These are phyloP conservation scores for Halocynthia roretzi DNA, from an alignment of 23 tunicate genomes.

Conservation along the genomic window DNA sequence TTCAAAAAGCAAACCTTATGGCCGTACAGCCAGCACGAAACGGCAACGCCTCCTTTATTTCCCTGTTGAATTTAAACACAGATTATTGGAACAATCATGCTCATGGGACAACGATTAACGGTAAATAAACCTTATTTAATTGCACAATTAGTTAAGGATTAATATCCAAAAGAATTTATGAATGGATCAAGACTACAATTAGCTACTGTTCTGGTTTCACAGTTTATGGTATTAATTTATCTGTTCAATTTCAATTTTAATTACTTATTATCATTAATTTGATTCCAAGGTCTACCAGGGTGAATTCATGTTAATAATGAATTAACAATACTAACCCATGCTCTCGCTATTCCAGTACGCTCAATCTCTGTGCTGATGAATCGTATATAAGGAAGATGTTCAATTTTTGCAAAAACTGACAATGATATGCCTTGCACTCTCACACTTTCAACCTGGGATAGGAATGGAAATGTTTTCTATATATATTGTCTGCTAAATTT, in stretches of 20 bases:
- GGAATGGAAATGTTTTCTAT: background rate
- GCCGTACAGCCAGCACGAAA: constrained; percentile 48
- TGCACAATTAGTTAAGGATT: too few relatives aligned
- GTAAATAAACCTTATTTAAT: too few relatives aligned
- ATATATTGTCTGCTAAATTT: background rate
- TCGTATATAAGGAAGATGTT: constrained; percentile 68
- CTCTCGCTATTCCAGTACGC: constrained; percentile 82
- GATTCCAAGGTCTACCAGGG: too few relatives aligned
- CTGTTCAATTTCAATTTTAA: too few relatives aligned
- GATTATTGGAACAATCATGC: background rate
- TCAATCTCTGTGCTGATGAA: constrained; percentile 60
- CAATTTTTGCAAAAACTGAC: constrained; percentile 45
- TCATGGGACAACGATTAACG: too few relatives aligned
- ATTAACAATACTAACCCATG: constrained; percentile 49
- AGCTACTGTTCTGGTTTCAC: too few relatives aligned
- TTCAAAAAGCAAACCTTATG: constrained; percentile 52
- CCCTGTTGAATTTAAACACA: constrained; percentile 33
- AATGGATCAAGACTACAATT: too few relatives aligned
- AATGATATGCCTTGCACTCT: constrained; percentile 81
- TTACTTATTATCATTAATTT: too few relatives aligned
- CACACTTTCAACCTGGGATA: constrained; percentile 62
- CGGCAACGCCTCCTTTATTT: constrained; percentile 89
- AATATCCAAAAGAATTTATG: too few relatives aligned
- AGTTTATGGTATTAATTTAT: too few relatives aligned
- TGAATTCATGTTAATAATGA: background rate